A percentile compares a stretch with the other conserved stretches of the same genome.
Conservation (phyloP, 1,140 invertebrate species). For the Nasonia vitripennis region DNA sequence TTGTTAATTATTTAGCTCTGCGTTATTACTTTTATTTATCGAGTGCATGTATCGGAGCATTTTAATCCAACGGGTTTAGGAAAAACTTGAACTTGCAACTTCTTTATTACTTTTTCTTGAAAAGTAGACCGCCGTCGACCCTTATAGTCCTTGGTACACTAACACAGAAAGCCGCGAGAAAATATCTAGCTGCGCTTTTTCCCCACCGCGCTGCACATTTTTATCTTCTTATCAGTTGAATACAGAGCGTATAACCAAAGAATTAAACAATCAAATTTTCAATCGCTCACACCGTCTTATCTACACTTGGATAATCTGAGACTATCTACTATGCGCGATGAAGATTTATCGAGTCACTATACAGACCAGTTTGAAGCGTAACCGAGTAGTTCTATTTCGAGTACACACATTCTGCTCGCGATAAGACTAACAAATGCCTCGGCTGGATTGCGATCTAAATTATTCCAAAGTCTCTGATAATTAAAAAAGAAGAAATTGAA, state of each 20-base stretch:
- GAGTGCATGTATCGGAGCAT: background rate
- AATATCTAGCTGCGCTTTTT: background rate
- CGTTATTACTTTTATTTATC: background rate
- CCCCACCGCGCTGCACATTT: background rate
- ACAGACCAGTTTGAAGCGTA: background rate
- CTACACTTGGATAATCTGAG: too few relatives aligned
- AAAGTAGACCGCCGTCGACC: background rate
- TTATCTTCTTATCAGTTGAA: background rate
- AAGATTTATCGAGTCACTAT: background rate
- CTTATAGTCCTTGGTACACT: background rate
- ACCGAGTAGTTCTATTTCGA: background rate
- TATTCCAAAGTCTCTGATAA: background rate
- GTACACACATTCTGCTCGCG: too few relatives aligned
- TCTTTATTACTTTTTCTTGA: background rate
- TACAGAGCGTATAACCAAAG: background rate
- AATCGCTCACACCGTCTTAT: background rate
- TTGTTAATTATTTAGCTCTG: too few relatives aligned
- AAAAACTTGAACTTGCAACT: slow-evolving; percentile 1
- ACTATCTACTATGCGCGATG: background rate
- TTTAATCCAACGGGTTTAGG: background rate
- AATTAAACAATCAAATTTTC: background rate
- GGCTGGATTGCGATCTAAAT: background rate
- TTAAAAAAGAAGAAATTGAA: background rate
- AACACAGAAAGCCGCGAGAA: background rate
- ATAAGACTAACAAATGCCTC: background rate